These are phyloP conservation scores for Latrodectus geometricus DNA, from an alignment of 1,140 invertebrate species.

Conservation along the genomic window DNA sequence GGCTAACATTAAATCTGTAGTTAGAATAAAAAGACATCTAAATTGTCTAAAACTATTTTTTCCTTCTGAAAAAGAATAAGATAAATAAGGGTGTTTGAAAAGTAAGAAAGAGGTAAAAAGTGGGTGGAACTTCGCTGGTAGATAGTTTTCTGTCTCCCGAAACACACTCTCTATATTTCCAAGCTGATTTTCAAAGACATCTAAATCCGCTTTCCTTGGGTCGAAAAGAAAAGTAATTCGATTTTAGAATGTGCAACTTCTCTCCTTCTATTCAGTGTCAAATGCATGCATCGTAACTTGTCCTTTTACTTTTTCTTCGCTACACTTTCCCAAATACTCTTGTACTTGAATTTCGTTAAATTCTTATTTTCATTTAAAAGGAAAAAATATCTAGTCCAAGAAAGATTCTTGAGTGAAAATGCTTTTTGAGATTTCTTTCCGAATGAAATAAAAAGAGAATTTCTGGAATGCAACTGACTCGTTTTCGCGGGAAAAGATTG, in stretches of 20 bases:
- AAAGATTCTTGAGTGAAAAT: no score
- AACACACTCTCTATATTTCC: conserved; percentile 1
- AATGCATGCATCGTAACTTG: conserved; percentile 21
- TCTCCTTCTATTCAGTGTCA: conserved; percentile 35
- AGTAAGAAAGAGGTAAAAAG: conserved; percentile 3
- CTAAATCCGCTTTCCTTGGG: conserved; percentile 38
- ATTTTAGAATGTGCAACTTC: conserved; percentile 35
- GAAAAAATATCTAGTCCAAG: no score
- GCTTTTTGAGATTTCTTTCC: no score
- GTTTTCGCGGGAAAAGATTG: no score
- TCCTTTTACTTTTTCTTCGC: not conserved
- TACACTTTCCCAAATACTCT: no score
- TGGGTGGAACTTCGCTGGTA: conserved; percentile 20
- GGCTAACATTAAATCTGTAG: not conserved
- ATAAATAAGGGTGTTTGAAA: conserved; percentile 27
- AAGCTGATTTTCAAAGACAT: conserved; percentile 25
- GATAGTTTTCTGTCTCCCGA: not conserved
- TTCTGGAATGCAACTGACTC: no score
- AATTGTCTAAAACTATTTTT: not conserved
- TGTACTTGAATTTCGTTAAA: no score
- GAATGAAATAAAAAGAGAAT: no score
- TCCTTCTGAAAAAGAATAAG: not conserved
- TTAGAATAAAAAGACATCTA: not conserved
- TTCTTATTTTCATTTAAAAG: no score
- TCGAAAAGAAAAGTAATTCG: conserved; percentile 37